Base-by-base conservation (phyloP, 2,113 vertebrate genomes). In the Oceanites oceanicus region DNA sequence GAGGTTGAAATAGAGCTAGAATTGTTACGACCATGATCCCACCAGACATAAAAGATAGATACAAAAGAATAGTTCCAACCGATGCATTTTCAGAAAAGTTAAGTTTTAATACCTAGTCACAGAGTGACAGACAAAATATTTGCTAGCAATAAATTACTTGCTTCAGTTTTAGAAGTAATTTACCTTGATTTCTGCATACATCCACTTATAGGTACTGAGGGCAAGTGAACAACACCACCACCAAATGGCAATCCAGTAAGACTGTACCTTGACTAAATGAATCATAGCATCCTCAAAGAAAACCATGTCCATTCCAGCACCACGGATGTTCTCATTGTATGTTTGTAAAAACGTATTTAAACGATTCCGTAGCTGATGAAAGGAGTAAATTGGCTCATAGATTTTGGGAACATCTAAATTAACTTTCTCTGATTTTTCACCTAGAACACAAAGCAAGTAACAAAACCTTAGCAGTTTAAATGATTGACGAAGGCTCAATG, bases 211-310 rank as follows among this genome's bases (percentile, higher is more conserved):
- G 6, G 15, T 5, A 3, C 19, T 12, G 11, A 49, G 5, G 32
- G 32, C 40, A 89, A 76, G 27, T 17, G 26, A 79, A 77, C 16
- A 86, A 42, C 25, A 53, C n/a, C 15, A 90, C 30, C 17, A 90
- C 59, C 29, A 58, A 90, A 55, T 3, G 5, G 6, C 68, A 81
- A 58, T 16, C 38, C 32, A 76, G 14, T 29, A 76, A 91, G n/a
- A 75, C 44, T 49, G n/a, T 98, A 99, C 99, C 99, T 99, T 99
- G 81, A 99, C 97, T 94, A 99, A 97, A 96, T 99, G 99, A 90
- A 98, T 96, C 99, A 99, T 99, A 10, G 99, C 99, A 91, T 99
- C 99, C 40, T 96, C 97, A 86, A 99, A 99, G 97, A 99, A 99
- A 61, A 99, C 99, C 98, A 99, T 97, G 90, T 99, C 99, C 98